Conservation (phyloP, 2,113 vertebrate genomes). For the Coryphaenoides rupestris region DNA sequence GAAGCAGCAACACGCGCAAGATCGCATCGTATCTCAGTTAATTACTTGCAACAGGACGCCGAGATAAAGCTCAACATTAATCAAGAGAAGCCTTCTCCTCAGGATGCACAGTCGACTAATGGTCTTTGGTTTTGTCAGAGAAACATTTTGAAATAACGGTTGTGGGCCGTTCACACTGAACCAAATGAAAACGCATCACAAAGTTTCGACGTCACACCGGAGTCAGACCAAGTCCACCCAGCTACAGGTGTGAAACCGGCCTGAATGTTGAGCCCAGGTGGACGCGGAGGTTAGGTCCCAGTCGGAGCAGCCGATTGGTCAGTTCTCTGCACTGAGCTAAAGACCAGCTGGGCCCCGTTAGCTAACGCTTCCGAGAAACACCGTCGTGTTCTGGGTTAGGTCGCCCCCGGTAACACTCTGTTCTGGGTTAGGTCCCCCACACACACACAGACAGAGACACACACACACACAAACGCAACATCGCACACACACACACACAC, state of each 20-base stretch:
- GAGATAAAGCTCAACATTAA: too few species aligned
- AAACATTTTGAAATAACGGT: too few species aligned
- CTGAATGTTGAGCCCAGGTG: constrained; percentile 21
- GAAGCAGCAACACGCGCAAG: background rate
- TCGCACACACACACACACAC: too few species aligned
- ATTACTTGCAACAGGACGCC: too few species aligned
- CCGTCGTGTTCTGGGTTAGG: constrained; percentile 31
- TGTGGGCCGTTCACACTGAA: too few species aligned
- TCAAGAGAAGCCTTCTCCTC: background rate
- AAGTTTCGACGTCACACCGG: too few species aligned
- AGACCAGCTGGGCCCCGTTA: constrained; percentile 66
- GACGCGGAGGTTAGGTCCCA: constrained; percentile 34
- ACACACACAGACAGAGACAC: constrained; percentile 5
- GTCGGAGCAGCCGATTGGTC: constrained; percentile 45
- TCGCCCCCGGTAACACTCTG: too few species aligned
- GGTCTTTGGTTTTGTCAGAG: constrained; percentile 8
- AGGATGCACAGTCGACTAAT: constrained; percentile 1
- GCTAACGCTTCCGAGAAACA: constrained; percentile 62
- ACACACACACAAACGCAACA: too few species aligned
- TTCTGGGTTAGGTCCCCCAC: constrained; percentile 32
- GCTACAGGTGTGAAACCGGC: too few species aligned
- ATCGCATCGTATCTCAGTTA: background rate
- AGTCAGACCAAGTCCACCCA: too few species aligned
- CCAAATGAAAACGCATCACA: too few species aligned
- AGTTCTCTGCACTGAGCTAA: constrained; percentile 37